A percentile compares a stretch with the other conserved stretches of the same genome.
These are phyloP conservation scores for Trematocara marginatum DNA, from an alignment of 2,113 vertebrate species.

Conservation along the genomic window DNA sequence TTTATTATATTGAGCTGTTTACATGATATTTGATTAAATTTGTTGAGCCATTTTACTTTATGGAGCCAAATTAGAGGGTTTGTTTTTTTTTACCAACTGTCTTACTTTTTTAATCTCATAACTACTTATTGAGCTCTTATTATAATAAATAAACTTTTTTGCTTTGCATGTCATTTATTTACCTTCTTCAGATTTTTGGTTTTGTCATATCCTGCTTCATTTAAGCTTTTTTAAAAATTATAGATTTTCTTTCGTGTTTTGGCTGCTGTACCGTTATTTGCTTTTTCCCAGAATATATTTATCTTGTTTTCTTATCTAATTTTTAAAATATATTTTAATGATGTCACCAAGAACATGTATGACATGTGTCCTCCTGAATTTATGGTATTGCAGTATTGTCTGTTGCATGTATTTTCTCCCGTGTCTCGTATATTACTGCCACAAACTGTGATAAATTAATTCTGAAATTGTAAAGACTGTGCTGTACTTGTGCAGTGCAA, in stretches of 20 bases:
- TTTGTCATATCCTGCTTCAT: background rate
- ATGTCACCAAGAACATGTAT: background rate
- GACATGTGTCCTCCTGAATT: background rate
- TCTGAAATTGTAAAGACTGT: background rate
- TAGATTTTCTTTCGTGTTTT: background rate
- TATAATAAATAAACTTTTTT: background rate
- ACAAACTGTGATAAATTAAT: background rate
- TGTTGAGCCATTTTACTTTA: background rate
- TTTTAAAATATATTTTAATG: background rate
- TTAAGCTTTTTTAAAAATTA: rapidly evolving
- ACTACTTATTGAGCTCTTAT: background rate
- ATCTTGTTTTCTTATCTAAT: background rate
- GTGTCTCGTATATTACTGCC: background rate
- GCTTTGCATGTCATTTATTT: background rate
- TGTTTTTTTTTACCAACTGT: background rate
- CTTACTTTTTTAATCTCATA: background rate
- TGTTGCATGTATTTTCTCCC: background rate
- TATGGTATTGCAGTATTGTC: background rate
- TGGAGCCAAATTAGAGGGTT: background rate
- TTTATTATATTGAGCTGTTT: background rate
- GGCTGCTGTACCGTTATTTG: background rate
- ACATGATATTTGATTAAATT: background rate
- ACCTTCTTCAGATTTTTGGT: background rate
- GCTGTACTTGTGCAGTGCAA: background rate
- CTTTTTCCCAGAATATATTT: background rate